Base-by-base conservation (phyloP, 1,140 invertebrate species). In the Polyergus mexicanus region DNA sequence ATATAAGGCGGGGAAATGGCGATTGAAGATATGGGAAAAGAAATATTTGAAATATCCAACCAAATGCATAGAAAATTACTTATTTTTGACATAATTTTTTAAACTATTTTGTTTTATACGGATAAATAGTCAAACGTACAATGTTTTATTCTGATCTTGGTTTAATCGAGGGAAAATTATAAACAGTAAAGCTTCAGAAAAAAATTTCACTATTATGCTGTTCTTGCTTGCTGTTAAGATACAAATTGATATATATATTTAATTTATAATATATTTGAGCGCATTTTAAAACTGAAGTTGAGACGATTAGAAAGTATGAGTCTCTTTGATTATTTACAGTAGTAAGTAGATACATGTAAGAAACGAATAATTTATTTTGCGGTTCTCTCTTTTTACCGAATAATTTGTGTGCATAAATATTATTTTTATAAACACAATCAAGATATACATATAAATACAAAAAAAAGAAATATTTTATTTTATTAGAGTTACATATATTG, bases 21-120 rank as follows among this genome's bases (percentile, higher is more conserved):
- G n/a, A 19, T 38, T n/a, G 11, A 7, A 38, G 28, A 13, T 32
- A 32, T 41, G 19, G 63, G n/a, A 54, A 41, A 44, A 25, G 25
- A 76, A n/a, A 68, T 69, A n/a, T 83, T 74, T 83, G 68, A 72
- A 74, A 72, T 74, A n/a, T 83, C 56, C 32, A 83, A 72, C 35
- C 66, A 69, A 81, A 72, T 25, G 68, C 25, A 74, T 19, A 56
- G 68, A 81, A 81, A 72, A 60, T 72, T 81, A 54, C 78, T 72
- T 41, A 44, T 38, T 71, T 74, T 54, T 19, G 54, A 47, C 54
- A 54, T 28, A 35, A 41, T 35, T 83, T 47, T 13, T 47, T 10
- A 25, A 72, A 28, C 38, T 74, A 60, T 3, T 47, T 60, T 13
- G 28, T 72, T 8, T 13, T 41, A 11, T 54, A 41, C 22, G 19